A percentile compares a stretch with the other conserved stretches of the same genome.
These are phyloP conservation scores for Camponotus floridanus DNA, from an alignment of 1,140 invertebrate species.

Conservation along the genomic window DNA sequence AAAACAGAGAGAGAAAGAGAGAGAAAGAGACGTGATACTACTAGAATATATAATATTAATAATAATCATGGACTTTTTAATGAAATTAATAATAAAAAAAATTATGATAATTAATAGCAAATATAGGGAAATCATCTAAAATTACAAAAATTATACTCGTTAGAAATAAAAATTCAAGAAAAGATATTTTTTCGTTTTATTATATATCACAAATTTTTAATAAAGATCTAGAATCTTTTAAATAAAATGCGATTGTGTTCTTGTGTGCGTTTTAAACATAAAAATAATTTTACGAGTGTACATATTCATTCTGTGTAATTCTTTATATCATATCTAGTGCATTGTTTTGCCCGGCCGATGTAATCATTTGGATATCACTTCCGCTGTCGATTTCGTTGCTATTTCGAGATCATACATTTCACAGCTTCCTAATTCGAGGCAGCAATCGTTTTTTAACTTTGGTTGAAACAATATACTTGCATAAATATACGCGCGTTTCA, in stretches of 20 bases:
- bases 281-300: constrained; percentile 30
- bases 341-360: not conserved
- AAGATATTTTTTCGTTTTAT: not conserved
- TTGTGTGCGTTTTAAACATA: not conserved
- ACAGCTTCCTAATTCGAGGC: not conserved
- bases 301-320: not conserved
- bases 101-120: not conserved
- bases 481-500: not conserved
- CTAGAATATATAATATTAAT: not conserved
- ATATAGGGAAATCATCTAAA: not conserved
- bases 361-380: constrained; percentile 52
- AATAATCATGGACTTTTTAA: not conserved
- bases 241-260: not conserved
- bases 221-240: constrained; percentile 8
- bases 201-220: not conserved
- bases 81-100: not conserved
- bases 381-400: constrained; percentile 46
- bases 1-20: too few relatives aligned
- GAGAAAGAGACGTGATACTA: not conserved
- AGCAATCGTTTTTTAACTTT: not conserved
- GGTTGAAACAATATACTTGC: not conserved
- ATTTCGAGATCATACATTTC: constrained; percentile 19
- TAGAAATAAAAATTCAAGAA: not conserved
- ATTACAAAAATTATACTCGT: not conserved
- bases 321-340: not conserved